Conservation (phyloP, 2,888 invertebrate species). For the Allophyes oxyacanthae region DNA sequence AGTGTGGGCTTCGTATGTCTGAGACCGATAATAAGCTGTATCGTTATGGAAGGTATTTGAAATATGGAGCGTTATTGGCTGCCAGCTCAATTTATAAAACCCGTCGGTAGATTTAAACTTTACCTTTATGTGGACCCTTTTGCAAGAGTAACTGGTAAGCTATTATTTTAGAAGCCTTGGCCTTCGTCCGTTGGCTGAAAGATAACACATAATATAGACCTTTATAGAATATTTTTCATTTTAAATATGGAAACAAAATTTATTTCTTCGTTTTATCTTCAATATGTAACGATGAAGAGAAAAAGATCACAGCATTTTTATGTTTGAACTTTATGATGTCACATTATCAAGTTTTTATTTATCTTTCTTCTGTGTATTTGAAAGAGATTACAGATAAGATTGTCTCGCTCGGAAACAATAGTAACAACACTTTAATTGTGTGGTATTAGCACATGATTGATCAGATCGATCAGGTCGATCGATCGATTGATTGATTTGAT, state of each 20-base stretch:
- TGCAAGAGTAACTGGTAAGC: constrained; percentile 2
- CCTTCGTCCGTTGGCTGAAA: no score
- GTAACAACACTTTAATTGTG: constrained; percentile 20
- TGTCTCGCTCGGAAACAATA: not conserved
- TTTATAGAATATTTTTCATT: no score
- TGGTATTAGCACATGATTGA: constrained; percentile 4
- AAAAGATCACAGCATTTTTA: not conserved
- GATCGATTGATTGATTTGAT: no score
- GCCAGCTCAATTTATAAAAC: constrained; percentile 26
- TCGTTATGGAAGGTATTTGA: constrained; percentile 48
- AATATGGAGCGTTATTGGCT: constrained; percentile 40
- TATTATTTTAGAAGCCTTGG: no score
- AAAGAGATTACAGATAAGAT: constrained; percentile 26
- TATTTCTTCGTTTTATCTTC: no score
- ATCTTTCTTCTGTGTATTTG: not conserved
- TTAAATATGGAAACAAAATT: no score
- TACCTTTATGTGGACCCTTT: constrained; percentile 31
- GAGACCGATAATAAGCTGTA: constrained; percentile 40
- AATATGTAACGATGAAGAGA: no score
- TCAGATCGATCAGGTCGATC: no score
- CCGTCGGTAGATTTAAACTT: constrained; percentile 25
- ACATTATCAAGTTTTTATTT: constrained; percentile 17
- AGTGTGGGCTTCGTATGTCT: constrained; percentile 50
- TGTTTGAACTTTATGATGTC: not conserved
- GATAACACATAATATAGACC: no score